Percentiles rank a stretch among this genome's conserved stretches.
These are phyloP conservation scores for Artemisiospiza belli DNA, from an alignment of 2,113 vertebrate species.

Conservation along the genomic window DNA sequence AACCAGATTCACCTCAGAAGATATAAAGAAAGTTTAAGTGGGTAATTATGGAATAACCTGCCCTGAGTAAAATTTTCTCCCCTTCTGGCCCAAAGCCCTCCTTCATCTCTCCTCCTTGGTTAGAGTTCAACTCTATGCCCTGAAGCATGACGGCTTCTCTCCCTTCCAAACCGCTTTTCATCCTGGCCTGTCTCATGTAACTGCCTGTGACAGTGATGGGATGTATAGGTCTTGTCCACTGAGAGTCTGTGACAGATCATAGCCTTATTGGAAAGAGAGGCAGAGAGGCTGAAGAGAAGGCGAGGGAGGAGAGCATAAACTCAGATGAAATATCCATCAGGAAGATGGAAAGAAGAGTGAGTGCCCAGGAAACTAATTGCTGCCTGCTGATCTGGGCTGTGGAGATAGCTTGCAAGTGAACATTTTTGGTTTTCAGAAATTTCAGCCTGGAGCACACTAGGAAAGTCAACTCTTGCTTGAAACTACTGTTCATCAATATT, in stretches of 20 bases:
- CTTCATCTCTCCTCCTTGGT: conserved; percentile 50
- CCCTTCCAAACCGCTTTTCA: conserved; percentile 41
- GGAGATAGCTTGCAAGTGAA: conserved; percentile 38
- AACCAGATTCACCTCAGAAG: conserved; percentile 38
- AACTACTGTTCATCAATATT: conserved; percentile 22
- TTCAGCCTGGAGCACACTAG: neutral
- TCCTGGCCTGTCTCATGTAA: conserved; percentile 45
- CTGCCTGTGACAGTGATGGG: conserved; percentile 55
- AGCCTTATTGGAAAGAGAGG: conserved; percentile 39
- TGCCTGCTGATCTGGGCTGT: conserved; percentile 31
- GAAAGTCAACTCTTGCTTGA: conserved; percentile 6
- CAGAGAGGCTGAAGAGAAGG: conserved; percentile 20
- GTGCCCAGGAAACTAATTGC: conserved; percentile 46
- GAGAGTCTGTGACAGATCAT: conserved; percentile 51
- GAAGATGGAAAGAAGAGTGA: conserved; percentile 51
- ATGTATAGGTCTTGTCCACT: conserved; percentile 50
- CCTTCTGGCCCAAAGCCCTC: conserved; percentile 26
- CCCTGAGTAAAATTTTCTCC: conserved; percentile 22
- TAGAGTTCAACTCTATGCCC: conserved; percentile 57
- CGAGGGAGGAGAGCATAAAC: conserved; percentile 5
- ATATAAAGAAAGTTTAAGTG: conserved; percentile 44
- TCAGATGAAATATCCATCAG: conserved; percentile 54
- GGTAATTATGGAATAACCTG: conserved; percentile 55
- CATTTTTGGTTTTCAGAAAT: conserved; percentile 33
- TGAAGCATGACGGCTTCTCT: conserved; percentile 38